A percentile compares a stretch with the other conserved stretches of the same genome.
Evolutionary conservation across 2,888 invertebrate species (phyloP).

Genomic region (Calliphora vomitoria): DNA sequence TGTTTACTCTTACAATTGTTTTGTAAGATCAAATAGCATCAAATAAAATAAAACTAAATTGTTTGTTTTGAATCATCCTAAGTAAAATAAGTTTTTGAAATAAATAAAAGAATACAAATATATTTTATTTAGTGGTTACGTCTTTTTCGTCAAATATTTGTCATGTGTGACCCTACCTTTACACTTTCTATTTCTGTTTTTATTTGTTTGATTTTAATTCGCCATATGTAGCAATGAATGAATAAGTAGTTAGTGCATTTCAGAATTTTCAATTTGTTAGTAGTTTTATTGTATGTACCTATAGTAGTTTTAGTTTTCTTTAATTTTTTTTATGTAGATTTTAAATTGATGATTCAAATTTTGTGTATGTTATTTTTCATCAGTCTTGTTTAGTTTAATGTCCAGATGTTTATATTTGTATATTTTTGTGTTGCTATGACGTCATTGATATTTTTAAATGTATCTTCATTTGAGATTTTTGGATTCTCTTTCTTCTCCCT

Average conservation of each 20-base stretch:
- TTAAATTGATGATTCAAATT: constrained; percentile 62
- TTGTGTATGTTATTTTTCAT: constrained; percentile 31
- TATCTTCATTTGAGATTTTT: constrained; percentile 49
- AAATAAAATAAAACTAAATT: too few species aligned
- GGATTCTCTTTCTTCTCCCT: constrained; percentile 20
- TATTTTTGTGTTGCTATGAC: constrained; percentile 52
- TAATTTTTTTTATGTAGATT: constrained; percentile 16
- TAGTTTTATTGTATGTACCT: not conserved
- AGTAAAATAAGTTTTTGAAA: too few species aligned
- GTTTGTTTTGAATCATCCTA: too few species aligned
- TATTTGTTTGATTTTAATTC: not conserved
- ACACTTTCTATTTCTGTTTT: not conserved
- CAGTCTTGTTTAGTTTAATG: constrained; percentile 30
- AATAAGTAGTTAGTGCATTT: not conserved
- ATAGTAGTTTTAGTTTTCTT: not conserved
- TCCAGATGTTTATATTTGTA: constrained; percentile 59
- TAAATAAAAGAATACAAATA: too few species aligned
- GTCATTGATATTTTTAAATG: constrained; percentile 67
- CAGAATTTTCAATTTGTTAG: not conserved
- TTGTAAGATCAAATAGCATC: too few species aligned
- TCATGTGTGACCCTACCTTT: too few species aligned
- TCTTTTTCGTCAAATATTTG: too few species aligned
- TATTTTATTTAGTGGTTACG: too few species aligned
- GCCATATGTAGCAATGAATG: constrained; percentile 1
- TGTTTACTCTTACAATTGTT: too few species aligned